A percentile compares a stretch with the other conserved stretches of the same genome.
phyloP scores from a whole-genome alignment of 2,797 vertebrate genomes.

The Anguilla obscura region DNA sequence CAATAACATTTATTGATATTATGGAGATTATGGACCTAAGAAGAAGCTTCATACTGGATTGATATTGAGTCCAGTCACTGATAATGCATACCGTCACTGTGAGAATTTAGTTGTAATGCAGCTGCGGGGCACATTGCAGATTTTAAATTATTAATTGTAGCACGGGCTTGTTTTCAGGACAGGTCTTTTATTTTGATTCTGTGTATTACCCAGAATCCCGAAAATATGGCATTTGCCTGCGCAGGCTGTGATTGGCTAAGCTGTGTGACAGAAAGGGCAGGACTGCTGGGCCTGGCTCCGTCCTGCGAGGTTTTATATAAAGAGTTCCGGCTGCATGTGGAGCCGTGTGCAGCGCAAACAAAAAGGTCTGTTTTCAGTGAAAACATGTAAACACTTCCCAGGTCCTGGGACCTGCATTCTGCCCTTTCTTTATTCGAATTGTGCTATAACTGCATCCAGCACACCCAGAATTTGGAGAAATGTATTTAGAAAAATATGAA shows the following conservation, averaged over 20 bases:
- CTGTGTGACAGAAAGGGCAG: background rate
- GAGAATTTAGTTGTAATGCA: background rate
- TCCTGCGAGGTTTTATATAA: background rate
- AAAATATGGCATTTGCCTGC: background rate
- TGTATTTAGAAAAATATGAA: background rate
- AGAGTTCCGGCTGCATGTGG: background rate
- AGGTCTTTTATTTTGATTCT: background rate
- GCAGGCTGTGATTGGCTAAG: background rate
- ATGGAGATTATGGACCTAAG: background rate
- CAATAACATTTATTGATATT: background rate
- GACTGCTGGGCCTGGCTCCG: background rate
- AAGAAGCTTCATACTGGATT: background rate
- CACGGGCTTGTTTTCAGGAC: background rate
- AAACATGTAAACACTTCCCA: background rate
- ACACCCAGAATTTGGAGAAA: background rate
- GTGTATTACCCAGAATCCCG: background rate
- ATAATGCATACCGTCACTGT: background rate
- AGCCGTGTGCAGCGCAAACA: background rate
- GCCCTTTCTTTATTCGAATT: background rate
- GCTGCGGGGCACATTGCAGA: background rate
- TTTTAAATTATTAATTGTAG: background rate
- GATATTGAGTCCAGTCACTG: no score
- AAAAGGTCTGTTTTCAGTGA: slow-evolving; percentile 9
- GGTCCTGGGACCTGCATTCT: background rate
- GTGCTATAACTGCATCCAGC: background rate